A percentile compares a stretch with the other conserved stretches of the same genome.
These are phyloP conservation scores for Magallana nippona DNA, from an alignment of 2,888 invertebrate genomes.

Conservation along the genomic window DNA sequence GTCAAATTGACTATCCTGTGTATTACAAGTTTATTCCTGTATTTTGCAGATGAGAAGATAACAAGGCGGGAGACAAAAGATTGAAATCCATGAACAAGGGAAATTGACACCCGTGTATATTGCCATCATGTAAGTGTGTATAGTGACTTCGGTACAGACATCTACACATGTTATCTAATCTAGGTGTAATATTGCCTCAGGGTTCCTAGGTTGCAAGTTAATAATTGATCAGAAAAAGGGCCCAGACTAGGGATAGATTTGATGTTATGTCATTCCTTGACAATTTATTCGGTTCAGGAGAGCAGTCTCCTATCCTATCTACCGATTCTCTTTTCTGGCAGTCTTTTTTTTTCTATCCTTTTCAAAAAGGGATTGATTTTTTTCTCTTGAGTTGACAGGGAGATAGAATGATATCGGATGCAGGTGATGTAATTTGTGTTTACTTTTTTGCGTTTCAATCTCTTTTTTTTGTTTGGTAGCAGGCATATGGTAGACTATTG, in stretches of 20 bases:
- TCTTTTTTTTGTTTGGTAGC: neutral
- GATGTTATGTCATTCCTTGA: slow-evolving; percentile 13
- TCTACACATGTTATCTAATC: slow-evolving; percentile 26
- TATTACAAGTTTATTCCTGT: neutral
- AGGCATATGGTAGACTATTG: no score
- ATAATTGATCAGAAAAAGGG: slow-evolving; percentile 6
- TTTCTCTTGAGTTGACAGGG: neutral
- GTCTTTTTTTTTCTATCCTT: neutral
- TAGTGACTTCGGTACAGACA: neutral
- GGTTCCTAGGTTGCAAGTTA: slow-evolving; percentile 15
- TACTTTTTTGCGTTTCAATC: neutral
- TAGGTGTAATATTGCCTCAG: neutral
- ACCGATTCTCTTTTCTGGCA: neutral
- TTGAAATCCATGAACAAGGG: neutral
- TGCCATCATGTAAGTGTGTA: neutral
- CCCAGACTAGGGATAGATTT: neutral
- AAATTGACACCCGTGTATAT: slow-evolving; percentile 11
- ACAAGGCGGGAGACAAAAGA: neutral
- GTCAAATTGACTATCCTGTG: no score
- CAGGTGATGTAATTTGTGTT: neutral
- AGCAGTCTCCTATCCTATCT: neutral
- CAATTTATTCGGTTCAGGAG: neutral
- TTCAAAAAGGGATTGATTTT: neutral
- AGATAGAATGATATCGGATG: neutral
- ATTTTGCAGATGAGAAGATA: neutral